Conservation (phyloP, 2,113 vertebrate species). For the Callithrix jacchus region DNA sequence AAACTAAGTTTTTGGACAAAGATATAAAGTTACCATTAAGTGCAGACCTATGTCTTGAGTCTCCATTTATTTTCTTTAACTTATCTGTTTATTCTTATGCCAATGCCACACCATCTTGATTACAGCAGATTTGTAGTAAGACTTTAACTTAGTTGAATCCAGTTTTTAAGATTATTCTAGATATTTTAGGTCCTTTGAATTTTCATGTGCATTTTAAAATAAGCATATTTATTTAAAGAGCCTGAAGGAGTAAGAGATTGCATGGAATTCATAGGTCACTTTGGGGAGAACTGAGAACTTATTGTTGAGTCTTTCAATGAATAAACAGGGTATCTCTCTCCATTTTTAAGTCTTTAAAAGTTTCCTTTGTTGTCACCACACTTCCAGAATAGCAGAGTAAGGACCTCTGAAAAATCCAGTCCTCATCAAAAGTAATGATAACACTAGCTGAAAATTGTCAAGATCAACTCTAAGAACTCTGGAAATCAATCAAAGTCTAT, state of each 20-base stretch:
- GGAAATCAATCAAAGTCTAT: not conserved
- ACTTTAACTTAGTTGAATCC: not conserved
- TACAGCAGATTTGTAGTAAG: not conserved
- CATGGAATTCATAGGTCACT: not conserved
- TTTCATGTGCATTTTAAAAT: not conserved
- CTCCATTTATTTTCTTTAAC: not conserved
- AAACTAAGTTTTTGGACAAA: constrained; percentile 33
- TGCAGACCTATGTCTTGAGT: not conserved
- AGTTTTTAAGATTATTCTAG: not conserved
- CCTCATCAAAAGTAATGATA: not conserved
- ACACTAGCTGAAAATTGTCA: not conserved
- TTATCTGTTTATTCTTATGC: not conserved
- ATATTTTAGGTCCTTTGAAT: not conserved
- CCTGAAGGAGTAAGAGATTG: not conserved
- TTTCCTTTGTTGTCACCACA: not conserved
- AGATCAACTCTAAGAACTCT: not conserved
- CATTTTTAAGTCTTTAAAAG: not conserved
- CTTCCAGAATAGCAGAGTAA: not conserved
- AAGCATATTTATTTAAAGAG: not conserved
- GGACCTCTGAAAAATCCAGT: not conserved
- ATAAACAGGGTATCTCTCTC: not conserved
- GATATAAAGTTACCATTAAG: not conserved
- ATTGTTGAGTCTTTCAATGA: not conserved
- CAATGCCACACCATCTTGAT: not conserved
- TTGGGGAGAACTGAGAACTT: not conserved